Percentiles rank a stretch among this genome's conserved stretches.
Evolutionary conservation across 2,888 invertebrate genomes (phyloP).

Genomic region (Dascillus cervinus): DNA sequence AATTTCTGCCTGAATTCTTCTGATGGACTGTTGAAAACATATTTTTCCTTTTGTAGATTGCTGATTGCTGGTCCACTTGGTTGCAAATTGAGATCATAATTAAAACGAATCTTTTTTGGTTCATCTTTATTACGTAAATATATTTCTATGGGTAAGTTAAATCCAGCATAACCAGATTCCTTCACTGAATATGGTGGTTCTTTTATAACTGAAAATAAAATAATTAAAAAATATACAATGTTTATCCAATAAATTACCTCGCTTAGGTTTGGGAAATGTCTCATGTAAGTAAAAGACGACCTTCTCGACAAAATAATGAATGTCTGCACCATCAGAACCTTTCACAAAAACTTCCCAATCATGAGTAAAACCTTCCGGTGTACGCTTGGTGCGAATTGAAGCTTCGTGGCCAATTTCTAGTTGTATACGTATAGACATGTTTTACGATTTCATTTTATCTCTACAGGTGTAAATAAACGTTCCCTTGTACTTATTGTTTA

Average conservation of each 20-base stretch:
- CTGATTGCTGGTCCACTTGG: conserved; percentile 63
- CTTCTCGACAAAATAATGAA: conserved; percentile 88
- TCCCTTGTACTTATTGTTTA: too few species aligned
- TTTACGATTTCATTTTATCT: conserved; percentile 7
- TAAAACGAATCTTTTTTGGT: conserved; percentile 74
- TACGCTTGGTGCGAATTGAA: conserved; percentile 68
- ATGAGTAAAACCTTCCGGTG: conserved; percentile 89
- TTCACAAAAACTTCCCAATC: conserved; percentile 95
- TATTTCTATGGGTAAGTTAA: conserved; percentile 82
- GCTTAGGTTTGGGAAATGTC: conserved; percentile 84
- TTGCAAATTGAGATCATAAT: conserved; percentile 81
- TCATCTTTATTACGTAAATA: conserved; percentile 84
- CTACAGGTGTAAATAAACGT: too few species aligned
- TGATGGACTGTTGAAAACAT: conserved; percentile 75
- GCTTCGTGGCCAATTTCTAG: conserved; percentile 93
- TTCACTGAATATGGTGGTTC: conserved; percentile 85
- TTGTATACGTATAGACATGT: conserved; percentile 67
- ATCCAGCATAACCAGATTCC: conserved; percentile 96
- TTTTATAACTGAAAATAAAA: conserved; percentile 64
- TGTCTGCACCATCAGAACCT: conserved; percentile 79
- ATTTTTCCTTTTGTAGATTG: conserved; percentile 69
- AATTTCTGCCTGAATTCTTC: conserved; percentile 86
- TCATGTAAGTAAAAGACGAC: conserved; percentile 86
- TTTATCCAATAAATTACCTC: conserved; percentile 53
- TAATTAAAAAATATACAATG: conserved; percentile 31